Evolutionary conservation across 2,888 invertebrate genomes (phyloP), one percentile per base, ranked within the genome.

Genomic region (Argyresthia goedartella): DNA sequence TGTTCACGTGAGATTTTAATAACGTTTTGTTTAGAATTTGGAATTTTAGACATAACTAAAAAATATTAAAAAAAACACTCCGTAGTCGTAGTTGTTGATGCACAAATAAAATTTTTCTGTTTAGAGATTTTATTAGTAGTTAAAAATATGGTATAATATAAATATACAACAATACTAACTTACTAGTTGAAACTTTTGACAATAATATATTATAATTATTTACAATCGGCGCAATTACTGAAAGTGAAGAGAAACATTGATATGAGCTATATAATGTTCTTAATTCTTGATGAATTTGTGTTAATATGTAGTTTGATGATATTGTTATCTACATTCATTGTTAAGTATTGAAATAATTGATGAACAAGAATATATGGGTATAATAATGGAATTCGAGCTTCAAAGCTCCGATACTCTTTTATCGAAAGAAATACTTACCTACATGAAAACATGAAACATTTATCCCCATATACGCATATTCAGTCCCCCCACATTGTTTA

Each of bases 1-100:
- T 16, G 10, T 39, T 39, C n/a, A 41, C 10, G 11, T 39, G 16
- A 9, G 3, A 49, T 39, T 14, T 7, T 49, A 16, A n/a, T n/a
- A n/a, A n/a, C 15, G 13, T 49, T 39, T 49, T 16, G 41, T 41
- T 8, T 41, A 39, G n/a, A 49, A 39, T 49, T 48, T 52, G 54
- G 55, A 56, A 59, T 56, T 56, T 54, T 59, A 56, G 60, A 61
- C 57, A 61, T 58, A 64, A 58, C 50, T 63, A 65, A 62, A 57
- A 59, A 55, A 61, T 67, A 72, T 67, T 35, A 8, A 64, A 52
- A 68, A 59, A 68, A 64, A 60, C 81, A 82, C 80, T 76, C 62
- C 57, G 77, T 82, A 84, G 81, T 54, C 52, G 76, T 82, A 85
- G 84, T 67, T 71, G 81, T 84, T 82, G 69, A 67, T 76, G 81